These are phyloP conservation scores for Danaus chrysippus DNA, from an alignment of 2,888 invertebrate species.

Conservation along the genomic window DNA sequence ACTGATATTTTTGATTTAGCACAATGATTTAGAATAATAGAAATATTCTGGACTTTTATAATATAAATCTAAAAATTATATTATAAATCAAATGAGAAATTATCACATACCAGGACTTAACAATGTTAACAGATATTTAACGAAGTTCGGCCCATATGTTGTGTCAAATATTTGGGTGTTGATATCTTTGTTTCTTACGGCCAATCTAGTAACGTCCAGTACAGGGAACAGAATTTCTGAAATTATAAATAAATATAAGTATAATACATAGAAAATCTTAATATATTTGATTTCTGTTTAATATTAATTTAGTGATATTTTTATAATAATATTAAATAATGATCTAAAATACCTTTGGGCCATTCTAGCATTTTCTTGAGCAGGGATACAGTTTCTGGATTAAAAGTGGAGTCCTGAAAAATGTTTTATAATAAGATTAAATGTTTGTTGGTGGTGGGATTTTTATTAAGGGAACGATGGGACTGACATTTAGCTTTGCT, in stretches of 20 bases:
- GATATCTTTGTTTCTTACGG: slow-evolving; percentile 84
- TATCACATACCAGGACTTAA: slow-evolving; percentile 54
- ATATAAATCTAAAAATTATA: too few relatives aligned
- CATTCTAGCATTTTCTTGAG: slow-evolving; percentile 83
- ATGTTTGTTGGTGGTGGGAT: too few relatives aligned
- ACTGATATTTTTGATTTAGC: too few relatives aligned
- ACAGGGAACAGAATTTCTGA: slow-evolving; percentile 91
- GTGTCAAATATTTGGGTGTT: slow-evolving; percentile 66
- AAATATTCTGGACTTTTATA: too few relatives aligned
- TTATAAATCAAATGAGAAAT: too few relatives aligned
- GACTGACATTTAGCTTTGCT: too few relatives aligned
- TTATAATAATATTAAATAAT: not conserved
- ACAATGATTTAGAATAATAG: too few relatives aligned
- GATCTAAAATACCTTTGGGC: slow-evolving; percentile 80
- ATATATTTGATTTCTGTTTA: not conserved
- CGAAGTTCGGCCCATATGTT: slow-evolving; percentile 58
- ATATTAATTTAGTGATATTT: not conserved
- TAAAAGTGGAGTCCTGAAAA: slow-evolving; percentile 57
- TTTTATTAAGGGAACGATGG: too few relatives aligned
- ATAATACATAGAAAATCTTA: not conserved
- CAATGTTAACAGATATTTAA: slow-evolving; percentile 57
- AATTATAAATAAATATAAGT: slow-evolving; percentile 37
- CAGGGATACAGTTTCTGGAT: slow-evolving; percentile 71
- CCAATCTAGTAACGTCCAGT: slow-evolving; percentile 91
- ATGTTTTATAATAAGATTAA: slow-evolving; percentile 12